These are phyloP conservation scores for Phoenoteleia sp. DNA, from an alignment of 2,888 invertebrate genomes.

Conservation along the genomic window DNA sequence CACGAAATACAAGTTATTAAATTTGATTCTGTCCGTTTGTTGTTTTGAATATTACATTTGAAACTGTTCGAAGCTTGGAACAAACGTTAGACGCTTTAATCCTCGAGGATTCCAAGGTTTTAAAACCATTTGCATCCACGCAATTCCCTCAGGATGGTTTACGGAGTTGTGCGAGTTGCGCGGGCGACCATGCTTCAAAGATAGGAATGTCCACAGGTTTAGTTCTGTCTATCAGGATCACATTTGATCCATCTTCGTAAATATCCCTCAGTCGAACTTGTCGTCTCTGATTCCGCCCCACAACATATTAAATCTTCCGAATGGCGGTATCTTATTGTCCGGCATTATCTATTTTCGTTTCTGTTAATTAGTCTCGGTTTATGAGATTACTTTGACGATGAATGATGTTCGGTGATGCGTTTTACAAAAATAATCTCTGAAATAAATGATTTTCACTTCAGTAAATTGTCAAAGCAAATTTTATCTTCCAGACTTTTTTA, in stretches of 20 bases:
- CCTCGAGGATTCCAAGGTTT: slow-evolving; percentile 78
- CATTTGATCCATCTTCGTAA: slow-evolving; percentile 81
- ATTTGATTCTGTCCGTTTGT: slow-evolving; percentile 16
- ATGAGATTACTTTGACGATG: slow-evolving; percentile 16
- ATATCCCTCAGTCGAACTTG: slow-evolving; percentile 73
- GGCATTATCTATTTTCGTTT: slow-evolving; percentile 55
- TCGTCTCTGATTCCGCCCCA: slow-evolving; percentile 53
- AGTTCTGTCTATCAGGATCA: slow-evolving; percentile 79
- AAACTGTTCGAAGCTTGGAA: slow-evolving; percentile 40
- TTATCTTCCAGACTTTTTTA: too few species aligned
- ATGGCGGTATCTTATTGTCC: slow-evolving; percentile 58
- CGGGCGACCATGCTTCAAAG: slow-evolving; percentile 78
- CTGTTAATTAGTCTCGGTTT: slow-evolving; percentile 43
- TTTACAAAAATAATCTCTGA: too few species aligned
- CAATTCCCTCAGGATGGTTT: slow-evolving; percentile 73
- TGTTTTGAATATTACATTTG: slow-evolving; percentile 37
- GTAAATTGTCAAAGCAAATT: too few species aligned
- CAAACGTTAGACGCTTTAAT: slow-evolving; percentile 65
- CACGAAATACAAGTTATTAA: slow-evolving; percentile 36
- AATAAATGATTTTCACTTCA: too few species aligned
- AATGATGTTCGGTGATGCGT: too few species aligned
- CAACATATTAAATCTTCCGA: slow-evolving; percentile 59
- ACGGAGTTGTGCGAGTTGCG: slow-evolving; percentile 65
- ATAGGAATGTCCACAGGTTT: slow-evolving; percentile 80
- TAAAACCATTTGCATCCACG: slow-evolving; percentile 77